Base-by-base conservation (phyloP, 2,113 vertebrate species). In the Centropus unirufus region DNA sequence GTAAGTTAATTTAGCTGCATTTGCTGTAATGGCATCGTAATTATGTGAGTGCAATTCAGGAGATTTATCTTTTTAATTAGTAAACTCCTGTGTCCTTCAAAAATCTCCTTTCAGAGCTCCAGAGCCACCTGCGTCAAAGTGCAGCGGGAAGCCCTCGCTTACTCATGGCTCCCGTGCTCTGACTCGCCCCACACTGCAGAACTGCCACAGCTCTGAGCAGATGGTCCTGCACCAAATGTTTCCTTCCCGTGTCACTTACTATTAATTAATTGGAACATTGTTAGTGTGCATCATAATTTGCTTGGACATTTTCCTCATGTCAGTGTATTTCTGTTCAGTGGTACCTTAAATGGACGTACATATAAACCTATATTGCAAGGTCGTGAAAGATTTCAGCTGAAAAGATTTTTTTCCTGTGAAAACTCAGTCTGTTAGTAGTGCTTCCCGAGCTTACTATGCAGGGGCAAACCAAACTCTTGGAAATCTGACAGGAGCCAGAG, bases 61-160 rank as follows among this genome's bases (percentile, higher is more conserved):
- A 93, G 95, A 95, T 94, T 96, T 96, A 95, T 96, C 89, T 93
- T 89, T 95, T 96, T 97, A 96, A 97, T 95, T 91, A 96, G 87
- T 77, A 89, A 93, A 88, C 75, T 90, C 92, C 62, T 6, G 8
- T 93, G 92, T 95, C 94, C 93, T 96, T 97, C 95, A 93, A 93
- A 97, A 87, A 68, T 77, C 82, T 83, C 91, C 86, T 95, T 87
- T 88, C 88, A 16, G 55, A 92, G 89, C 89, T 58, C 29, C 7
- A 8, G 89, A 85, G 81, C 81, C 95, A 97, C 97, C 96, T 97
- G 96, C 84, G 73, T 96, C 95, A 93, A 61, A 94, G 85, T 70
- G 89, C 93, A 63, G 88, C 12, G 0, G 95, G 96, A 86, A 93
- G 90, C 66, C 83, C 89, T 36, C 7, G 51, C 93, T 91, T 91